Conservation (phyloP, 92 coral and sea anemone genomes). For the Bergia sp. region DNA sequence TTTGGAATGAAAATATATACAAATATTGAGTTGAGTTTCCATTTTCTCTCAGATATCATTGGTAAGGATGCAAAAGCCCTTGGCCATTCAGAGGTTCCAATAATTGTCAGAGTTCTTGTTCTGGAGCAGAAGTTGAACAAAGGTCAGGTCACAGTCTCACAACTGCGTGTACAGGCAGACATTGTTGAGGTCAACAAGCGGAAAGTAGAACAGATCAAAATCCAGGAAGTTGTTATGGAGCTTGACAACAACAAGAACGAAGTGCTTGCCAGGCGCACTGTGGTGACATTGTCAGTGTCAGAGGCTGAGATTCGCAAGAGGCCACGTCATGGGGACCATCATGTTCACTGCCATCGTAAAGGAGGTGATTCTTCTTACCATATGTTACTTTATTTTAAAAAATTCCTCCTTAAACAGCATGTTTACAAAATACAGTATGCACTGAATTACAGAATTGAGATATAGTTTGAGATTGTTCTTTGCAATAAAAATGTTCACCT, state of each 20-base stretch:
- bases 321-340: conserved; percentile 55
- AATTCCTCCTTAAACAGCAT: not conserved
- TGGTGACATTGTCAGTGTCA: conserved; percentile 52
- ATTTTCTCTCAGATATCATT: conserved; percentile 60
- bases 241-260: conserved; percentile 78
- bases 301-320: conserved; percentile 60
- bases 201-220: conserved; percentile 73
- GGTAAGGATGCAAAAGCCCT: conserved; percentile 61
- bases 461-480: too few species aligned
- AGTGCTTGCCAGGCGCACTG: conserved; percentile 64
- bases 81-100: conserved; percentile 59
- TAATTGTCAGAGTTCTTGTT: conserved; percentile 75
- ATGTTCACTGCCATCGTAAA: conserved; percentile 44
- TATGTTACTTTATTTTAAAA: not conserved
- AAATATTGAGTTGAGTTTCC: too few species aligned
- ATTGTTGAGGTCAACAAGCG: conserved; percentile 66
- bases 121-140: conserved; percentile 44
- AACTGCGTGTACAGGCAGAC: conserved; percentile 71
- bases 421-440: too few species aligned
- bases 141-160: conserved; percentile 34
- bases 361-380: conserved; percentile 12
- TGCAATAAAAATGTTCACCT: too few species aligned
- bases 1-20: too few species aligned
- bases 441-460: too few species aligned
- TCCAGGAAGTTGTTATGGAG: conserved; percentile 74